phyloP scores from a whole-genome alignment of 2,113 vertebrate species.

The Lepus americanus region DNA sequence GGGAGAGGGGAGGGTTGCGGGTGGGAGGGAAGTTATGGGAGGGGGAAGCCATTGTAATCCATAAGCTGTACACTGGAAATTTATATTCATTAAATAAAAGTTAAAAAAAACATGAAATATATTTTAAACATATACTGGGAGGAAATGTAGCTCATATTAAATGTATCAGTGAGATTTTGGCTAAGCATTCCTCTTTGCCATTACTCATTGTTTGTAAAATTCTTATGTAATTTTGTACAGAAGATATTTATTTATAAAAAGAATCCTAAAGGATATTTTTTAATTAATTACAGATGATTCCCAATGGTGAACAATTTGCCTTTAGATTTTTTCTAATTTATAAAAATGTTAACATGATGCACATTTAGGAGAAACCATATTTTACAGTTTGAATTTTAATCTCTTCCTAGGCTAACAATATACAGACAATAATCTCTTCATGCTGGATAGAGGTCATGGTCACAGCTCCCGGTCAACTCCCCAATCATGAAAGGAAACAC shows the following conservation, averaged over 20 bases:
- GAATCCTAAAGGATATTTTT: not conserved
- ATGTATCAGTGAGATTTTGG: not conserved
- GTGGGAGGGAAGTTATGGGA: no score
- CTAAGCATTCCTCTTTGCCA: not conserved
- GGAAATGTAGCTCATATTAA: slow-evolving; percentile 13
- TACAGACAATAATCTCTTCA: not conserved
- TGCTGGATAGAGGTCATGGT: not conserved
- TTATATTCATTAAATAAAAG: no score
- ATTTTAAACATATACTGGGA: not conserved
- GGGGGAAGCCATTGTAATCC: no score
- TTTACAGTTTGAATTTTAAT: not conserved
- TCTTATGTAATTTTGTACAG: not conserved
- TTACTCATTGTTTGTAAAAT: not conserved
- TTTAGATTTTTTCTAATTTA: not conserved
- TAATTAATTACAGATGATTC: not conserved
- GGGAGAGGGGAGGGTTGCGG: no score
- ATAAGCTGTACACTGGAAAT: no score
- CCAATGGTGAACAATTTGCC: not conserved
- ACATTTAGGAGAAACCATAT: not conserved
- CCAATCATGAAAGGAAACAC: not conserved
- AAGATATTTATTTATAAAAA: slow-evolving; percentile 15
- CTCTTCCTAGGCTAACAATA: not conserved
- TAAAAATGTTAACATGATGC: not conserved
- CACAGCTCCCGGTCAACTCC: not conserved
- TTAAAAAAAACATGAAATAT: not conserved